Evolutionary conservation across 2,113 vertebrate genomes (phyloP).

Genomic region (Actinemys pallida): DNA sequence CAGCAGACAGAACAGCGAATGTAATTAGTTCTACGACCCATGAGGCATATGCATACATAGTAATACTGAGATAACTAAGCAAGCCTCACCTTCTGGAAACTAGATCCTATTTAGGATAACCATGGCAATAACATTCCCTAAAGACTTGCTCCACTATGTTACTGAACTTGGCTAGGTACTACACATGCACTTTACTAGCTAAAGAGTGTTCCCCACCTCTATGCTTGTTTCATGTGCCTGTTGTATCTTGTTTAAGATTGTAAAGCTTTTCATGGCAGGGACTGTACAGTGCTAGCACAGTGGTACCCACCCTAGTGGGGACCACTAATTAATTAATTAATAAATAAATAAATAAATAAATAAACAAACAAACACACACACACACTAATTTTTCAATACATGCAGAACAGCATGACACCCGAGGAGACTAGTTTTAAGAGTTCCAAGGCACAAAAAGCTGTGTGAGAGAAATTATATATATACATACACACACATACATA

Average conservation of each 20-base stretch:
- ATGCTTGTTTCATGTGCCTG: neutral
- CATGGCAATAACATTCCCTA: neutral
- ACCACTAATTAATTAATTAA: neutral
- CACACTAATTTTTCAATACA: neutral
- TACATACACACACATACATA: too few relatives aligned
- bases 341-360: too few relatives aligned
- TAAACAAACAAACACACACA: too few relatives aligned
- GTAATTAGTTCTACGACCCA: neutral
- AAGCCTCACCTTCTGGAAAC: neutral
- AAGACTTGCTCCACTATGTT: neutral
- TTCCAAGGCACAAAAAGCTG: neutral
- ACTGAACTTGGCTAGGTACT: neutral
- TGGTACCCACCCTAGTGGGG: neutral
- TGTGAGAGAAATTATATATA: too few relatives aligned
- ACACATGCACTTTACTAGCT: neutral
- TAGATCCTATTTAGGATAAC: neutral
- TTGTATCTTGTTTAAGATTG: neutral
- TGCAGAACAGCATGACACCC: neutral
- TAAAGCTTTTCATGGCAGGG: neutral
- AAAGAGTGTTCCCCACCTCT: neutral
- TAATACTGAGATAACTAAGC: neutral
- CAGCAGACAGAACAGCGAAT: neutral
- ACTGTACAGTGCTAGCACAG: neutral
- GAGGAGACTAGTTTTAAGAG: neutral
- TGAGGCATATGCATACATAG: neutral